Conservation (phyloP, 2,113 vertebrate species). For the Sterna hirundo region DNA sequence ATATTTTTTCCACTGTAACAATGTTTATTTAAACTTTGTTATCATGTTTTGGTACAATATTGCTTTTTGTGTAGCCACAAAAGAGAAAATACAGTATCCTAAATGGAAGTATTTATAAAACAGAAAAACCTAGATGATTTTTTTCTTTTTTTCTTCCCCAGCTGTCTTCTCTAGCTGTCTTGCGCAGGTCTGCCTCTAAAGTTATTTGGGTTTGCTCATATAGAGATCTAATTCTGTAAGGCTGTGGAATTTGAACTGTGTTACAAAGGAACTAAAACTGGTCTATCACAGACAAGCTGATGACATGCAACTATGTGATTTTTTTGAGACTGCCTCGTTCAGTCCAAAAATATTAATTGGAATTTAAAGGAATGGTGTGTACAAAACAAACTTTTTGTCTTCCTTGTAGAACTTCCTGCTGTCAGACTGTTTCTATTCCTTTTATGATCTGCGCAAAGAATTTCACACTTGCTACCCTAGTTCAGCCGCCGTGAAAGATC, state of each 20-base stretch:
- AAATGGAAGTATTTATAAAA: background rate
- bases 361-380: background rate
- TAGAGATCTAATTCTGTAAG: background rate
- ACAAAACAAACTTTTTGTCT: background rate
- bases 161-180: background rate
- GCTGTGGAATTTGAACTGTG: background rate
- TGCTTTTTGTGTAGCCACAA: background rate
- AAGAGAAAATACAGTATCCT: background rate
- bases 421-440: constrained; percentile 92
- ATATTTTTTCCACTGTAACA: background rate
- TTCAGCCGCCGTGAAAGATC: constrained; percentile 78
- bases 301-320: background rate
- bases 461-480: constrained; percentile 87
- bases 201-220: background rate
- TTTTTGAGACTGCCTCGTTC: background rate
- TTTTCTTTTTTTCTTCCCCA: background rate
- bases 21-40: background rate
- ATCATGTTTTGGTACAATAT: background rate
- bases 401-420: constrained; percentile 86
- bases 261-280: background rate
- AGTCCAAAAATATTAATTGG: background rate
- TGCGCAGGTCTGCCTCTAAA: background rate
- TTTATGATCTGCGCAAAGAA: constrained; percentile 90
- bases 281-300: background rate
- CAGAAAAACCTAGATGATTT: background rate